These are phyloP conservation scores for Drosophila parthenogenetica DNA, from an alignment of 2,888 invertebrate genomes.

Conservation along the genomic window DNA sequence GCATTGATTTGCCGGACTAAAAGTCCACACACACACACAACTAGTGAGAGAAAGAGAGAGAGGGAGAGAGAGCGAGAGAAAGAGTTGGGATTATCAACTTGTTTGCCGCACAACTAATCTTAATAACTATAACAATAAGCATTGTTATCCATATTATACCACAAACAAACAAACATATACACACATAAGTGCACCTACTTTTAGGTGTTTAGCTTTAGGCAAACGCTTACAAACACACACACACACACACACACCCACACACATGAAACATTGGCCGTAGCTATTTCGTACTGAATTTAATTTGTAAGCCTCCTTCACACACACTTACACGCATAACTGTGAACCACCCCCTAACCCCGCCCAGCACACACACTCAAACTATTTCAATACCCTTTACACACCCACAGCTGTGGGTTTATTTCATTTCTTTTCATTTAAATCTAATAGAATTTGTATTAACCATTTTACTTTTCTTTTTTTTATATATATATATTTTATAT, in stretches of 20 bases:
- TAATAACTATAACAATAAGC: slow-evolving; percentile 23
- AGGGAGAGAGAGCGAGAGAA: not conserved
- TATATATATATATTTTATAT: not conserved
- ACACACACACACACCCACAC: slow-evolving; percentile 2
- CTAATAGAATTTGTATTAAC: too few species aligned
- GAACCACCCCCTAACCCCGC: not conserved
- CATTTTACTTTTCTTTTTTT: not conserved
- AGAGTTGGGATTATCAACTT: not conserved
- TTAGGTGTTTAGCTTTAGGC: slow-evolving; percentile 24
- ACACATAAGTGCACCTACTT: slow-evolving; percentile 19
- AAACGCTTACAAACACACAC: slow-evolving; percentile 25
- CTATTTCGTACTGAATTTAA: slow-evolving; percentile 69
- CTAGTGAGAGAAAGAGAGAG: not conserved
- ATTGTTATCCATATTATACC: slow-evolving; percentile 34
- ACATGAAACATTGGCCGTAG: slow-evolving; percentile 56
- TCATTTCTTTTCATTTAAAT: too few species aligned
- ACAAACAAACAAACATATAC: slow-evolving; percentile 33
- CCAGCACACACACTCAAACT: not conserved
- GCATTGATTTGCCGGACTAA: slow-evolving; percentile 95
- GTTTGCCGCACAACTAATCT: slow-evolving; percentile 35
- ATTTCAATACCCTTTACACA: slow-evolving; percentile 15
- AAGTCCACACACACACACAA: slow-evolving; percentile 4
- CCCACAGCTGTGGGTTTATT: too few species aligned
- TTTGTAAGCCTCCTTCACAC: slow-evolving; percentile 55
- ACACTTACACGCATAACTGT: slow-evolving; percentile 17